A percentile compares a stretch with the other conserved stretches of the same genome.
Evolutionary conservation across 2,113 vertebrate species (phyloP).

Genomic region (Paralichthys olivaceus): DNA sequence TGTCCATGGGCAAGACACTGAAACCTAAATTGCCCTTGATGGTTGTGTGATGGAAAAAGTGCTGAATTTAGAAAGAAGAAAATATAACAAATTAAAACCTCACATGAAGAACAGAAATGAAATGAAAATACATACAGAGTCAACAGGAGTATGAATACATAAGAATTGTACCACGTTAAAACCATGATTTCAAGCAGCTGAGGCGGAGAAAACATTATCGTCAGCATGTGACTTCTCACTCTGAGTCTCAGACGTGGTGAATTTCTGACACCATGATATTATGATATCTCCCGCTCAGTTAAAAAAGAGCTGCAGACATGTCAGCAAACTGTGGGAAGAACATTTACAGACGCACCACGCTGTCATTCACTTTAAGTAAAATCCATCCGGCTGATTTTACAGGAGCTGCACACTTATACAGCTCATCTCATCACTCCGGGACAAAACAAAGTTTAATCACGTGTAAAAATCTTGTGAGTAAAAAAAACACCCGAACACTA

Average conservation of each 20-base stretch:
- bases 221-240: background rate
- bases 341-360: no score
- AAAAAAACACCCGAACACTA: background rate
- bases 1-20: background rate
- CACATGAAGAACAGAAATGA: no score
- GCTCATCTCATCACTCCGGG: background rate
- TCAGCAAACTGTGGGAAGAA: background rate
- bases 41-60: background rate
- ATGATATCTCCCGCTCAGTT: background rate
- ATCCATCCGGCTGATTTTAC: background rate
- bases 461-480: no score
- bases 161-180: background rate
- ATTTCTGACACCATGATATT: background rate
- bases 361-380: no score
- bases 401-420: background rate
- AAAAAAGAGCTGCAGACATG: background rate
- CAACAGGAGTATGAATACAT: background rate
- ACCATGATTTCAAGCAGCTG: background rate
- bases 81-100: background rate
- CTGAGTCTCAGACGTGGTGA: background rate
- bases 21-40: background rate
- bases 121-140: no score
- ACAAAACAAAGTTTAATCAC: background rate
- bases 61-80: background rate
- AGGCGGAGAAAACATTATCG: background rate